phyloP scores from a whole-genome alignment of 2,113 vertebrate species.

The Pedionomus torquatus region DNA sequence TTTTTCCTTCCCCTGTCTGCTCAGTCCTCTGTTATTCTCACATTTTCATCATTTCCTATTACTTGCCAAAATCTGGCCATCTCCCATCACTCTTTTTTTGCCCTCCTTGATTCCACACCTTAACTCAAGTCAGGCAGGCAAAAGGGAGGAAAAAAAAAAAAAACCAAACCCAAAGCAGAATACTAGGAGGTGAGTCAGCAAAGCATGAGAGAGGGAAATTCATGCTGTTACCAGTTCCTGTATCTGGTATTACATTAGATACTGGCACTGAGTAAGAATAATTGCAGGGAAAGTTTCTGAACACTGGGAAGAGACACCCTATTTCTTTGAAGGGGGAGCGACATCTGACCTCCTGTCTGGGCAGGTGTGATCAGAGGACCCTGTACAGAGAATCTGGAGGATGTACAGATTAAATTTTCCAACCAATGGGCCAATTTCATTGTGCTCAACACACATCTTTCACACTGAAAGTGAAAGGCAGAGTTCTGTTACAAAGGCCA shows the following conservation, averaged over 20 bases:
- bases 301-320: neutral
- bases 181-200: neutral
- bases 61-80: neutral
- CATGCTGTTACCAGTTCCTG: neutral
- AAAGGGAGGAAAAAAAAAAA: neutral
- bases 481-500: neutral
- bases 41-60: neutral
- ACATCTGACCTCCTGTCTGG: accelerated
- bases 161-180: neutral
- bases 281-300: neutral
- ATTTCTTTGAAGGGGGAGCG: neutral
- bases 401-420: neutral
- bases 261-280: neutral
- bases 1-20: neutral
- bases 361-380: neutral
- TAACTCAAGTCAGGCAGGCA: neutral
- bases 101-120: neutral
- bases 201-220: neutral
- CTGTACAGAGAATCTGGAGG: neutral
- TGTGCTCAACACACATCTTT: neutral
- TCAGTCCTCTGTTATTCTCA: neutral
- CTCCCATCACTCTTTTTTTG: neutral
- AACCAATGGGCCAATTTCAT: neutral
- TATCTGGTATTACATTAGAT: neutral
- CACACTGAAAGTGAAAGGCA: neutral